A percentile compares a stretch with the other conserved stretches of the same genome.
Evolutionary conservation across 2,888 invertebrate genomes (phyloP).

Genomic region (Cheilosia grossa): DNA sequence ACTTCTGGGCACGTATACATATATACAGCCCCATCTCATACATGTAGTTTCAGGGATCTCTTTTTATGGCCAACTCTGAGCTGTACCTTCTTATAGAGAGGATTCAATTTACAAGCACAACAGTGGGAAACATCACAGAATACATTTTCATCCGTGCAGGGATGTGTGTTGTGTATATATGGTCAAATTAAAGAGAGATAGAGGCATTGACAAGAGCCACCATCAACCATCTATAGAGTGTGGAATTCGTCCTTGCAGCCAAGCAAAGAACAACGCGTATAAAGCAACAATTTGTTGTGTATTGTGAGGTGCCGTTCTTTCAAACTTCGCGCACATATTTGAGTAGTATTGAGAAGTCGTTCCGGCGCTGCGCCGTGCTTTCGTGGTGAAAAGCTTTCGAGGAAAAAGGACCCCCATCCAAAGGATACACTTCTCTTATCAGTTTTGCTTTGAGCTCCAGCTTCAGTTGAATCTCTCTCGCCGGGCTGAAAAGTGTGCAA

Average conservation of each 20-base stretch:
- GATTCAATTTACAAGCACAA: constrained; percentile 43
- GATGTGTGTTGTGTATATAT: not conserved
- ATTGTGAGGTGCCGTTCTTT: constrained; percentile 17
- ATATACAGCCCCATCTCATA: not conserved
- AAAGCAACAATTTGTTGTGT: constrained; percentile 72
- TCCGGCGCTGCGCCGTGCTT: constrained; percentile 50
- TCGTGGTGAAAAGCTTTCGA: constrained; percentile 66
- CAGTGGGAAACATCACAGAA: constrained; percentile 11
- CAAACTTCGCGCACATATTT: constrained; percentile 31
- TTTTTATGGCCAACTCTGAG: constrained; percentile 29
- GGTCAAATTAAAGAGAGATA: constrained; percentile 9
- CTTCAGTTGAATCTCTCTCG: constrained; percentile 67
- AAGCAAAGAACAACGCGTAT: constrained; percentile 12
- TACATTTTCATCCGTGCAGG: not conserved
- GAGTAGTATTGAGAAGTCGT: not conserved
- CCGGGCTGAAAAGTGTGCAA: constrained; percentile 62
- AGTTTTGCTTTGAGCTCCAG: constrained; percentile 54
- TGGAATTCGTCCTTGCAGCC: constrained; percentile 58
- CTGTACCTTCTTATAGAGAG: constrained; percentile 24
- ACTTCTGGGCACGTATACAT: not conserved
- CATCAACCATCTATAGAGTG: constrained; percentile 19
- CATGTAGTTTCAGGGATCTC: constrained; percentile 20
- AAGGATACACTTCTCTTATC: constrained; percentile 67
- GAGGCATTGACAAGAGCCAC: constrained; percentile 12
- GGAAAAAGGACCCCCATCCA: not conserved